phyloP scores from a whole-genome alignment of 2,113 vertebrate species.

The Syngnathus scovelli region DNA sequence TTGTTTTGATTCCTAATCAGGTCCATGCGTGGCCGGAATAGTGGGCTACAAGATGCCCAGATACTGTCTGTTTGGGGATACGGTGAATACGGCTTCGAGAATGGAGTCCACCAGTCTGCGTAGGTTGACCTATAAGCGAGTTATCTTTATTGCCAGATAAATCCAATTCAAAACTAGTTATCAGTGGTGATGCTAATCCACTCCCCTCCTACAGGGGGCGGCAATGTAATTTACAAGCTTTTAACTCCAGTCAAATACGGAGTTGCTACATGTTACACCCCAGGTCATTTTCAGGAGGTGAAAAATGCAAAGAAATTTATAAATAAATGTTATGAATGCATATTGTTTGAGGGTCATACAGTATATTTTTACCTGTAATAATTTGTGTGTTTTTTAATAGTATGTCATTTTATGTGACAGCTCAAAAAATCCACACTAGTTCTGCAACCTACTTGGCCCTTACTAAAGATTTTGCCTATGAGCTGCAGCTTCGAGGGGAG shows the following conservation, averaged over 20 bases:
- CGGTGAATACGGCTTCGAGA: slow-evolving; percentile 73
- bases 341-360: not conserved
- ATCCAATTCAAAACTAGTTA: not conserved
- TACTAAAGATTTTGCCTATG: slow-evolving; percentile 77
- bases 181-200: no score
- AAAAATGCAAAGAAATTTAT: no score
- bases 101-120: slow-evolving; percentile 74
- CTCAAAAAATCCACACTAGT: slow-evolving; percentile 84
- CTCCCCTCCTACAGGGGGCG: no score
- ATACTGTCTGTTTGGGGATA: slow-evolving; percentile 78
- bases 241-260: no score
- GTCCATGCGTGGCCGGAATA: slow-evolving; percentile 70
- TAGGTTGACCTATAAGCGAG: slow-evolving; percentile 17
- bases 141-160: not conserved
- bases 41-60: slow-evolving; percentile 77
- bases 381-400: not conserved
- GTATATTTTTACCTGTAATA: not conserved
- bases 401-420: slow-evolving; percentile 49
- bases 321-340: no score
- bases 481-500: slow-evolving; percentile 81
- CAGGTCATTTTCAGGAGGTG: no score
- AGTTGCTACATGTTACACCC: no score
- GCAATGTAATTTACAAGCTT: no score
- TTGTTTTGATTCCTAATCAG: slow-evolving; percentile 10
- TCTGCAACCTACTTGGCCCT: slow-evolving; percentile 80